phyloP scores from a whole-genome alignment of 2,797 vertebrate species.

The Rhincodon typus region DNA sequence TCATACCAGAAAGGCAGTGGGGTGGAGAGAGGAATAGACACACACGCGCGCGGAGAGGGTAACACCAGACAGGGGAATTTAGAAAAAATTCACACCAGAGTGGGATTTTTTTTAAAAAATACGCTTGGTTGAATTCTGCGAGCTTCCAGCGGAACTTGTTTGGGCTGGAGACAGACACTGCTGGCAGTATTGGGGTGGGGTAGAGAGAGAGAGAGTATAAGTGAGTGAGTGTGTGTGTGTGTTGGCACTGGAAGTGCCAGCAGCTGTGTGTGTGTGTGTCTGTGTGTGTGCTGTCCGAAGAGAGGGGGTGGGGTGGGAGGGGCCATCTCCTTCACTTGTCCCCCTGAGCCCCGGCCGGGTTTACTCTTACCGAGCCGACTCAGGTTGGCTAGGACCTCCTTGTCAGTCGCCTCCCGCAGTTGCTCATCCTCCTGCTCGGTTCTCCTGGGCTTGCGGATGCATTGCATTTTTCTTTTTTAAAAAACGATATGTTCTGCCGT shows the following conservation, averaged over 20 bases:
- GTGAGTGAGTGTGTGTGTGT: too few relatives aligned
- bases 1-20: too few relatives aligned
- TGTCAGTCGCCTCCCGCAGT: neutral
- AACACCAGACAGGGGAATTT: too few relatives aligned
- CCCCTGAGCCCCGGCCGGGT: neutral
- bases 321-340: too few relatives aligned
- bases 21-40: neutral
- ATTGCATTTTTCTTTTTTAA: neutral
- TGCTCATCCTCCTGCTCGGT: constrained; percentile 4
- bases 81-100: too few relatives aligned
- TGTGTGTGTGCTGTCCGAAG: too few relatives aligned
- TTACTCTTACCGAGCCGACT: neutral
- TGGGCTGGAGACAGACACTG: neutral
- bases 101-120: neutral
- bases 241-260: neutral
- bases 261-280: too few relatives aligned
- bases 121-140: neutral
- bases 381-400: neutral
- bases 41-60: too few relatives aligned
- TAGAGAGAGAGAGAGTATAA: too few relatives aligned
- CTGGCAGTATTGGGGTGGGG: too few relatives aligned
- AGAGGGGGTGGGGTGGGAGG: too few relatives aligned
- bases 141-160: neutral
- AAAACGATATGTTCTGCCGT: too few relatives aligned
- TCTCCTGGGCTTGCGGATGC: neutral